Conservation (phyloP, 2,888 invertebrate genomes). For the Spatulosminthurus flaviceps region DNA sequence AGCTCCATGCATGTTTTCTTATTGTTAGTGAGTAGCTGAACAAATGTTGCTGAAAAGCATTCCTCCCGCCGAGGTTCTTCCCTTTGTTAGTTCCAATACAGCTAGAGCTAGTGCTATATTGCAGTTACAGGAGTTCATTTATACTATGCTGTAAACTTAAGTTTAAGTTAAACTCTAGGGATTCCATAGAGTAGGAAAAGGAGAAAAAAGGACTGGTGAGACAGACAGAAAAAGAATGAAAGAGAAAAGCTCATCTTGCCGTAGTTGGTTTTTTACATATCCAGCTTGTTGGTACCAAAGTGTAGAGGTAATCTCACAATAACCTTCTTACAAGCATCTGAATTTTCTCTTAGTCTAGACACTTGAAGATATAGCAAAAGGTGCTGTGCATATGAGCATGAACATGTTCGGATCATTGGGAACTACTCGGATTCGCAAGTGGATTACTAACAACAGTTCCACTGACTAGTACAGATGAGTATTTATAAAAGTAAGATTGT, state of each 20-base stretch:
- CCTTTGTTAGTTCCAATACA: no score
- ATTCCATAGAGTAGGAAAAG: background rate
- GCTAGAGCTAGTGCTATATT: background rate
- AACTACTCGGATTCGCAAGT: background rate
- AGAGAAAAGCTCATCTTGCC: no score
- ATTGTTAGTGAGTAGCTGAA: background rate
- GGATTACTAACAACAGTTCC: background rate
- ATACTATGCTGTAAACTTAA: constrained; percentile 40
- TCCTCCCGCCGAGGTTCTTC: no score
- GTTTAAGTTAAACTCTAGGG: constrained; percentile 44
- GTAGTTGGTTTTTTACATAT: no score
- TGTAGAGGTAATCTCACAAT: no score
- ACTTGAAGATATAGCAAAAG: background rate
- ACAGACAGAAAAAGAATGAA: no score
- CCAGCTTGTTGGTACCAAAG: no score
- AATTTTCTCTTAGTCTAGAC: background rate
- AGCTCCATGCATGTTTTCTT: background rate
- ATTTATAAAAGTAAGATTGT: no score
- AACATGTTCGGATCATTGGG: constrained; percentile 7
- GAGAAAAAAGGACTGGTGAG: no score
- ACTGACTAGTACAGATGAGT: no score
- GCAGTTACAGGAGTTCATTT: constrained; percentile 34
- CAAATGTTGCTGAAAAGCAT: background rate
- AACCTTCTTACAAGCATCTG: no score
- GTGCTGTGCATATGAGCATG: background rate